Percentiles rank a stretch among this genome's conserved stretches.
phyloP scores from a whole-genome alignment of 2,888 invertebrate genomes.

The Darwinula stevensoni region DNA sequence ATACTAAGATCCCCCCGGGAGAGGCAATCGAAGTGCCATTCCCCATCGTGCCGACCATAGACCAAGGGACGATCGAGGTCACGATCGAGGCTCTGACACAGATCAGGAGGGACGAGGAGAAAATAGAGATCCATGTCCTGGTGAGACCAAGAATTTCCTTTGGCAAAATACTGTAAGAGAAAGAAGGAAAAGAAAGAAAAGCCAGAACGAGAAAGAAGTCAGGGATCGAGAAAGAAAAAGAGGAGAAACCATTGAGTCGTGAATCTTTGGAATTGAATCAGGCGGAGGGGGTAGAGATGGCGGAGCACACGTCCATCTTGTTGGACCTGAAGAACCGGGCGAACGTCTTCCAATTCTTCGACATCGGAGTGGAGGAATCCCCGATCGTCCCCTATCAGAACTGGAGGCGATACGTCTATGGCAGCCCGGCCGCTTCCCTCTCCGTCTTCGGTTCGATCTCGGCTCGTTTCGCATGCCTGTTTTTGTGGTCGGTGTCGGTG shows the following conservation, averaged over 20 bases:
- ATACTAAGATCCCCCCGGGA: constrained; percentile 12
- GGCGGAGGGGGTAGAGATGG: constrained; percentile 22
- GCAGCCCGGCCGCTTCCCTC: constrained; percentile 20
- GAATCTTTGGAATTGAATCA: constrained; percentile 9
- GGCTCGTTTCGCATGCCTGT: no score
- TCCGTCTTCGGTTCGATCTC: constrained; percentile 20
- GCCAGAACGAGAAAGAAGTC: no score
- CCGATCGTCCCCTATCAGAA: constrained; percentile 21
- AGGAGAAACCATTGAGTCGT: neutral
- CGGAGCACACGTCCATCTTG: constrained; percentile 22
- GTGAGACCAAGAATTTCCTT: constrained; percentile 12
- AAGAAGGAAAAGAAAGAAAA: no score
- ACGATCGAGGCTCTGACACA: constrained; percentile 21
- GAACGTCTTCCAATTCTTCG: constrained; percentile 20
- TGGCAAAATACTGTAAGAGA: no score
- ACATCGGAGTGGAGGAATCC: constrained; percentile 22
- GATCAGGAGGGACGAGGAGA: constrained; percentile 15
- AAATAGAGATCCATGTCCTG: constrained; percentile 13
- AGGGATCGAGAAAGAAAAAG: neutral
- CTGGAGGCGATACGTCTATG: constrained; percentile 22
- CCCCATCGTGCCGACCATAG: constrained; percentile 20
- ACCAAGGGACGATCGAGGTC: constrained; percentile 19
- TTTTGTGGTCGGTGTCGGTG: no score
- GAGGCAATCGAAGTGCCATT: constrained; percentile 18
- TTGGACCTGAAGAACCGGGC: constrained; percentile 23